phyloP scores from a whole-genome alignment of 1,140 invertebrate genomes.

The Zaprionus lachaisei region DNA sequence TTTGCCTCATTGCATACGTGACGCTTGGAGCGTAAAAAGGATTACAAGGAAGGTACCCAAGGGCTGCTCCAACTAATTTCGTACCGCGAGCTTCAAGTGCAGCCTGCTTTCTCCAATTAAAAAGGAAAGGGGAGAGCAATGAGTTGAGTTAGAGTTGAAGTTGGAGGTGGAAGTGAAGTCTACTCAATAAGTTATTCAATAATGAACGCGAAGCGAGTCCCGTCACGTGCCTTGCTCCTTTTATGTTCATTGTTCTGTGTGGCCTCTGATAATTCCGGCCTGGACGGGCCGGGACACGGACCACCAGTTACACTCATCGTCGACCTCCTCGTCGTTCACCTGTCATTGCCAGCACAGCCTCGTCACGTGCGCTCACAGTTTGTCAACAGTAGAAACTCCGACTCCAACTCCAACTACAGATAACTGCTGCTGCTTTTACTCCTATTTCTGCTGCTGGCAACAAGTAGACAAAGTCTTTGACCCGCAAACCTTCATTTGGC shows the following conservation, averaged over 20 bases:
- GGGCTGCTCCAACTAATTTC: slow-evolving; percentile 27
- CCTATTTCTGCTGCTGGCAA: slow-evolving; percentile 11
- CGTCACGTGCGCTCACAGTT: slow-evolving; percentile 73
- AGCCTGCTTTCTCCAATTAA: slow-evolving; percentile 59
- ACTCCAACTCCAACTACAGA: slow-evolving; percentile 1
- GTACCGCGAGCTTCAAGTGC: slow-evolving; percentile 26
- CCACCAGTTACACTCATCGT: slow-evolving; percentile 23
- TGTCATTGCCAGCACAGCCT: slow-evolving; percentile 62
- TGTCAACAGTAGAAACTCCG: slow-evolving; percentile 45
- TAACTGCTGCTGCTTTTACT: slow-evolving; percentile 18
- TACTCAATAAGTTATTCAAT: slow-evolving; percentile 74
- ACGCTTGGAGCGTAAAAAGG: slow-evolving; percentile 59
- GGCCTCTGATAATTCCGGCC: slow-evolving; percentile 32
- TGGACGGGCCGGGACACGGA: background rate
- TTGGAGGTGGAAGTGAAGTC: background rate
- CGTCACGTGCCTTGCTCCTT: slow-evolving; percentile 72
- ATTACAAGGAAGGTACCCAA: slow-evolving; percentile 49
- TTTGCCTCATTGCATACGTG: slow-evolving; percentile 62
- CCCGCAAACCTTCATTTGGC: slow-evolving; percentile 76
- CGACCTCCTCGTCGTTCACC: slow-evolving; percentile 39
- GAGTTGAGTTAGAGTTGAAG: too few species aligned
- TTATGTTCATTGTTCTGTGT: slow-evolving; percentile 70
- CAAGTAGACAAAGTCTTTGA: slow-evolving; percentile 51
- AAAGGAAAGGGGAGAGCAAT: slow-evolving; percentile 11
- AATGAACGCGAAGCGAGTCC: slow-evolving; percentile 68